Base-by-base conservation (phyloP, 1,140 invertebrate species). In the Drosophila ananassae region DNA sequence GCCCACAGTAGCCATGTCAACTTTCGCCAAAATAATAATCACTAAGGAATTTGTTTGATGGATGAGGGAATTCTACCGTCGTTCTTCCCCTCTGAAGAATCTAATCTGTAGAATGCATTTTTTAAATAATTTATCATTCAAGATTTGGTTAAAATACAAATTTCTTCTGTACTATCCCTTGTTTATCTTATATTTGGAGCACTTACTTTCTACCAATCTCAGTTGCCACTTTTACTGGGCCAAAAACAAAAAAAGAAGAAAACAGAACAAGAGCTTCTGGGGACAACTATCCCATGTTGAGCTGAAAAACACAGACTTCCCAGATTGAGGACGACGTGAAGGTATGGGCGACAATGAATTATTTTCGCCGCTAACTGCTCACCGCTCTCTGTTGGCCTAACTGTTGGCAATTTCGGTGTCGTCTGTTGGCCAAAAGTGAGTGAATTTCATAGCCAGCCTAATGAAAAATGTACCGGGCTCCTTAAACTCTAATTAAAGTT, bases 401-500 rank as follows among this genome's bases (percentile, higher is more conserved):
- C 60, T 44, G 63, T 52, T 72, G 30, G 67, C 68, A 72, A 60
- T 72, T 72, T 72, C 30, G 39, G 55, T 72, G 66, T 77, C 69
- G 78, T 67, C 22, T 24, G 41, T 50, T 46, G 66, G 66, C 66
- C 28, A 67, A 69, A 69, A 79, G 57, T 62, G 79, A 61, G 79
- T 71, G 62, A 82, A 69, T 78, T 78, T 81, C 59, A 74, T 78
- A 73, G 66, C 59, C 46, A 56, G 67, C 60, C 79, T 85, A 75
- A 75, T 61, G 66, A 81, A 81, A 72, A 82, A 61, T 77, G 78
- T 75, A 66, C 62, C 44, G 44, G 39, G 77, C 74, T 85, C 69
- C 78, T 85, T 85, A 85, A 85, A 87, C 78, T 85, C 82, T 85
- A 85, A 85, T 85, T 85, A 85, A 85, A 76, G 82, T 85, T 77